phyloP scores from a whole-genome alignment of 2,113 vertebrate species.

The Centrocercus urophasianus region DNA sequence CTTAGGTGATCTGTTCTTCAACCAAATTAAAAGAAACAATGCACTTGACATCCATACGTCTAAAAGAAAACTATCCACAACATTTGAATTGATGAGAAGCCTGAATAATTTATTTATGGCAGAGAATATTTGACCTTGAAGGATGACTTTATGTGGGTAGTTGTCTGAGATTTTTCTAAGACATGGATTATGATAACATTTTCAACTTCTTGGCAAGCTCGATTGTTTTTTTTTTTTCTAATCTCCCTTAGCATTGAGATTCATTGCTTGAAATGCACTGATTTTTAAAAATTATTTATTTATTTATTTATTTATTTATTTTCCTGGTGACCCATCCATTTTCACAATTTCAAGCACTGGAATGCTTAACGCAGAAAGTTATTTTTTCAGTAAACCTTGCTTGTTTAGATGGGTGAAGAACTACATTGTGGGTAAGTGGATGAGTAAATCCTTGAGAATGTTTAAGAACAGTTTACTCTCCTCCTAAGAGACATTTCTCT shows the following conservation, averaged over 20 bases:
- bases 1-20: neutral
- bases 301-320: too few species aligned
- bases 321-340: neutral
- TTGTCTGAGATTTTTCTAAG: conserved; percentile 2
- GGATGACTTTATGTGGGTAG: neutral
- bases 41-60: neutral
- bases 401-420: neutral
- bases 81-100: neutral
- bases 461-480: neutral
- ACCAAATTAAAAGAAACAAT: neutral
- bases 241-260: neutral
- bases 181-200: neutral
- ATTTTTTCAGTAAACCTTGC: neutral
- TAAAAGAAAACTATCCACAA: neutral
- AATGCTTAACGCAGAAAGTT: neutral
- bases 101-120: neutral
- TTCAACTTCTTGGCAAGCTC: neutral
- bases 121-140: conserved; percentile 4
- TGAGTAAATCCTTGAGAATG: neutral
- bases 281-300: neutral
- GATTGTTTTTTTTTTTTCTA: neutral
- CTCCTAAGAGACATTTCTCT: neutral
- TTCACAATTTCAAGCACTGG: neutral
- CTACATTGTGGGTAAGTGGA: accelerated
- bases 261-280: neutral